phyloP scores from a whole-genome alignment of 2,113 vertebrate species.

The Oophaga pumilio region DNA sequence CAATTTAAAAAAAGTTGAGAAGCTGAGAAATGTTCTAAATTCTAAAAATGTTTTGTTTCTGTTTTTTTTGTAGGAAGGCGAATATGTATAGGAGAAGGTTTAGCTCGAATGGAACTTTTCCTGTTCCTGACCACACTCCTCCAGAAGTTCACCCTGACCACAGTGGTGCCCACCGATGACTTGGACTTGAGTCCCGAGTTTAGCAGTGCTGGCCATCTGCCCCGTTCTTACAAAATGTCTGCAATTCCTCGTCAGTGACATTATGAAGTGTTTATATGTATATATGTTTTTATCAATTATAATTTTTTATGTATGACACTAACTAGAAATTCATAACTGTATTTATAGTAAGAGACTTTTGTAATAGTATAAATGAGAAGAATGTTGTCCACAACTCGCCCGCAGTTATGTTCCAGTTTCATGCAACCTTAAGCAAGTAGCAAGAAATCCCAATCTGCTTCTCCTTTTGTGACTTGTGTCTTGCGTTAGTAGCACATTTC shows the following conservation, averaged over 20 bases:
- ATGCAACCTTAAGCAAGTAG: no score
- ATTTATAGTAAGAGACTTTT: neutral
- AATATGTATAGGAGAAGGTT: conserved; percentile 72
- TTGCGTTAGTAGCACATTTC: no score
- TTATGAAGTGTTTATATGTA: neutral
- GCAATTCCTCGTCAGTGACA: conserved; percentile 63
- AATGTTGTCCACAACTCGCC: no score
- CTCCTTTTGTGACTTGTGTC: no score
- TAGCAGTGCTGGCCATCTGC: conserved; percentile 71
- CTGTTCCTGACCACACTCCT: conserved; percentile 72
- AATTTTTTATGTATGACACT: neutral
- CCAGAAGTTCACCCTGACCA: conserved; percentile 71
- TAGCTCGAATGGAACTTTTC: conserved; percentile 78
- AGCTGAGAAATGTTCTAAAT: no score
- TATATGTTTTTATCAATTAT: neutral
- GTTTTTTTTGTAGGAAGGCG: conserved; percentile 67
- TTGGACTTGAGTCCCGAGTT: conserved; percentile 66
- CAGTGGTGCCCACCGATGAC: conserved; percentile 62
- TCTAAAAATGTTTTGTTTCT: no score
- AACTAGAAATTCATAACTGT: neutral
- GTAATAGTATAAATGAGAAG: neutral
- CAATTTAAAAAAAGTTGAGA: no score
- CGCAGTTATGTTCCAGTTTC: no score
- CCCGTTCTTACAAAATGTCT: conserved; percentile 64
- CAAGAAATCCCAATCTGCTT: no score